Conservation (phyloP, 92 coral and sea anemone species). For the Pocillopora grandis region DNA sequence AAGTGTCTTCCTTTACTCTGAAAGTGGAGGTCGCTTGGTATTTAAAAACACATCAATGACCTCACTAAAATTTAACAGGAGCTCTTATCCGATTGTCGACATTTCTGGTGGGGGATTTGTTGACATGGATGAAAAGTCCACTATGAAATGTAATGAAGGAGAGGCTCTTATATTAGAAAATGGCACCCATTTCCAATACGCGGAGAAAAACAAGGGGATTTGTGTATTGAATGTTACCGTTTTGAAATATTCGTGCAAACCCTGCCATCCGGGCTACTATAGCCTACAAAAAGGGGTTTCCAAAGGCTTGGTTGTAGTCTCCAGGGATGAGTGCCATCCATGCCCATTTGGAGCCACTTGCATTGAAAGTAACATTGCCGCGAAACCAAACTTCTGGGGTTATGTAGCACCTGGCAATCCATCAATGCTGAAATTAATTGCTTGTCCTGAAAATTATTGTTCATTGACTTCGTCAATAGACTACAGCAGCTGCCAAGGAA, state of each 20-base stretch:
- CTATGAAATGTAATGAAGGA: constrained; percentile 24
- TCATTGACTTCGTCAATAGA: neutral
- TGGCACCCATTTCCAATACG: constrained; percentile 18
- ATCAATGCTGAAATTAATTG: constrained; percentile 35
- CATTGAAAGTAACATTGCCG: constrained; percentile 50
- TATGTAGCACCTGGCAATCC: neutral
- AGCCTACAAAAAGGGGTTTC: constrained; percentile 60
- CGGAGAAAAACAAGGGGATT: constrained; percentile 1
- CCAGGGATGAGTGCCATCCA: constrained; percentile 28
- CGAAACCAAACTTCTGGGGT: constrained; percentile 78
- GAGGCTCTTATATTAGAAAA: constrained; percentile 23
- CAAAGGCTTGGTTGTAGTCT: constrained; percentile 32
- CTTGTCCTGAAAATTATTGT: constrained; percentile 73
- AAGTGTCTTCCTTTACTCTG: constrained; percentile 23
- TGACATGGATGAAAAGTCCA: constrained; percentile 23
- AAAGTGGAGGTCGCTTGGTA: constrained; percentile 24
- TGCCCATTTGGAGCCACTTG: constrained; percentile 74
- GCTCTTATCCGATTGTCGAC: neutral
- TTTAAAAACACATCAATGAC: constrained; percentile 31
- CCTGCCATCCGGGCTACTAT: constrained; percentile 60
- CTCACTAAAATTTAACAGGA: neutral
- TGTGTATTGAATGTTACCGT: constrained; percentile 21
- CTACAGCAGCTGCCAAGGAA: constrained; percentile 64
- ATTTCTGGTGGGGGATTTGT: constrained; percentile 37
- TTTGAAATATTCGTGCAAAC: constrained; percentile 33